Conservation (phyloP, 2,888 invertebrate species). For the Drosophila helvetica region DNA sequence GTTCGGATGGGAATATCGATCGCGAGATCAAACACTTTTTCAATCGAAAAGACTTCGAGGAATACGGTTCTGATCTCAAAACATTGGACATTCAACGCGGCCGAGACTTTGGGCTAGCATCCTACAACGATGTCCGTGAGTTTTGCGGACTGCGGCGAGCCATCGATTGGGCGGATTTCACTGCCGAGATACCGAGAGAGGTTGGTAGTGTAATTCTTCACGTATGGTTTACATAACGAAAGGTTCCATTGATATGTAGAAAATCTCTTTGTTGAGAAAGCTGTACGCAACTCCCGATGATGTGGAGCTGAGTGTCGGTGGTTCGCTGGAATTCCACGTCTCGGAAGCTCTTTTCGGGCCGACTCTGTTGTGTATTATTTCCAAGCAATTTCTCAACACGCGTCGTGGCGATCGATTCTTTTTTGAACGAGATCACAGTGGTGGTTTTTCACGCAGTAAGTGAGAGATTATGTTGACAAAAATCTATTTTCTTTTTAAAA, state of each 20-base stretch:
- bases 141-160: slow-evolving; percentile 76
- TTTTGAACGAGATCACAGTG: slow-evolving; percentile 86
- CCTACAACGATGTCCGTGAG: slow-evolving; percentile 77
- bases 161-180: slow-evolving; percentile 71
- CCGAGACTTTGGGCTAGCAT: slow-evolving; percentile 72
- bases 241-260: slow-evolving; percentile 81
- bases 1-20: slow-evolving; percentile 89
- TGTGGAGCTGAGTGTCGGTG: slow-evolving; percentile 89
- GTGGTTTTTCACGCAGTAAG: slow-evolving; percentile 85
- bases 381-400: slow-evolving; percentile 88
- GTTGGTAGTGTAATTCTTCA: slow-evolving; percentile 44
- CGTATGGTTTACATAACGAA: background rate
- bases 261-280: slow-evolving; percentile 85
- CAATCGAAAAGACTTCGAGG: slow-evolving; percentile 77
- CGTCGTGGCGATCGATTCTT: slow-evolving; percentile 89
- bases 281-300: slow-evolving; percentile 88
- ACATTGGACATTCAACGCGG: slow-evolving; percentile 78
- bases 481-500: too few relatives aligned
- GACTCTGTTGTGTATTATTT: slow-evolving; percentile 89
- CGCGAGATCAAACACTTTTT: slow-evolving; percentile 77
- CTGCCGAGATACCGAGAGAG: slow-evolving; percentile 88
- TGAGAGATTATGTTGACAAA: background rate
- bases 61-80: slow-evolving; percentile 85
- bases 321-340: slow-evolving; percentile 87
- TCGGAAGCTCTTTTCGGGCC: slow-evolving; percentile 88